phyloP scores from a whole-genome alignment of 2,797 vertebrate genomes.

The Lerista edwardsae region DNA sequence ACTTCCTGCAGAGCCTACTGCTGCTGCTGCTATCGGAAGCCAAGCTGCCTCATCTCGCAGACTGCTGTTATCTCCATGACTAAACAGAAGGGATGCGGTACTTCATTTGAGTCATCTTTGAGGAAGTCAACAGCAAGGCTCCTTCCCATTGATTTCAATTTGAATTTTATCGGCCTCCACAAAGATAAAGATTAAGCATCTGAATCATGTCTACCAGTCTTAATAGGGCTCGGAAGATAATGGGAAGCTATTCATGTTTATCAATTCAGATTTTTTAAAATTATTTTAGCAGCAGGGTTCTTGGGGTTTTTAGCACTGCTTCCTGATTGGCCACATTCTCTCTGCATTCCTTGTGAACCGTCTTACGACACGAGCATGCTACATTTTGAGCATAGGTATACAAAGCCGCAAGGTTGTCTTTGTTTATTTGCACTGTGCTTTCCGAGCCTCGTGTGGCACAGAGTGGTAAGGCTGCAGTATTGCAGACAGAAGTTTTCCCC shows the following conservation, averaged over 20 bases:
- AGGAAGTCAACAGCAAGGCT: neutral
- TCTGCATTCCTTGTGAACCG: neutral
- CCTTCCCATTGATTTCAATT: neutral
- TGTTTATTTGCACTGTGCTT: no score
- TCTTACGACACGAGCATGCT: neutral
- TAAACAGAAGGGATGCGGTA: neutral
- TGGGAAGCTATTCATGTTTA: neutral
- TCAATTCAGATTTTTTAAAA: neutral
- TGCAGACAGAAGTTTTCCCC: no score
- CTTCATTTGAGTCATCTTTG: neutral
- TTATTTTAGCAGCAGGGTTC: neutral
- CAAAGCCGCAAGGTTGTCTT: neutral
- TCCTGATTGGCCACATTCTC: slow-evolving; percentile 9
- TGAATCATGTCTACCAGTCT: neutral
- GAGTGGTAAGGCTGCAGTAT: no score
- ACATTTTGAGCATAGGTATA: neutral
- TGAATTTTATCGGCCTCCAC: neutral
- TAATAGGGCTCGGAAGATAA: neutral
- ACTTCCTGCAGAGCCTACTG: neutral
- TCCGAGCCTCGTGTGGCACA: no score
- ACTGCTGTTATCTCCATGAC: rapidly evolving
- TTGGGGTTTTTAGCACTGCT: neutral
- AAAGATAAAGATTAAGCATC: neutral
- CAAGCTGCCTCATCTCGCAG: rapidly evolving
- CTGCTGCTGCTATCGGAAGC: rapidly evolving